phyloP scores from a whole-genome alignment of 2,797 vertebrate species.

The Paguma larvata region DNA sequence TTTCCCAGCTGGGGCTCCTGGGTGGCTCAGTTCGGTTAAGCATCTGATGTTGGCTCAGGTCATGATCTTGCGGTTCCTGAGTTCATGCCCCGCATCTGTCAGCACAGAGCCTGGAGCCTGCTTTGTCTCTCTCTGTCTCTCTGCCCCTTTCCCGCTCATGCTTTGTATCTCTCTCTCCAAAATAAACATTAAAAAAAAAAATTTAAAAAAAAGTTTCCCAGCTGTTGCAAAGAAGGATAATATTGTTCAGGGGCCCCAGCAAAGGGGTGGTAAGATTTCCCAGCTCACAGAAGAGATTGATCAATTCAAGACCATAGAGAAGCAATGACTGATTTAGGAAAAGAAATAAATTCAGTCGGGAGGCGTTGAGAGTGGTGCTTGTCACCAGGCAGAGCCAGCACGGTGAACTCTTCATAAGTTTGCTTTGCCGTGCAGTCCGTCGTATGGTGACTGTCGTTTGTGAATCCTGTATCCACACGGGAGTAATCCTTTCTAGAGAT shows the following conservation, averaged over 20 bases:
- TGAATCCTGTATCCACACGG: neutral
- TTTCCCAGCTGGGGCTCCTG: neutral
- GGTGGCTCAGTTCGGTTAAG: too few relatives aligned
- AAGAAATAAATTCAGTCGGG: neutral
- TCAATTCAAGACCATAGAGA: neutral
- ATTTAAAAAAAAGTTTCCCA: too few relatives aligned
- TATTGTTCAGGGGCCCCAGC: neutral
- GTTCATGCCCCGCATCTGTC: too few relatives aligned
- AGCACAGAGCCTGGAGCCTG: too few relatives aligned
- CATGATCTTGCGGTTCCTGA: too few relatives aligned
- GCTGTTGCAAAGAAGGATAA: neutral
- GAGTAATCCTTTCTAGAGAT: neutral
- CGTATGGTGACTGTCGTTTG: neutral
- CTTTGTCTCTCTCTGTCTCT: too few relatives aligned
- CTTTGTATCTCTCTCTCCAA: neutral
- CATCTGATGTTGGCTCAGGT: too few relatives aligned
- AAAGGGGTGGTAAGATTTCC: neutral
- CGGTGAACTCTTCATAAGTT: neutral
- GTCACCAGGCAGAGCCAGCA: slow-evolving; percentile 20
- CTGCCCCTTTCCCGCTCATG: too few relatives aligned
- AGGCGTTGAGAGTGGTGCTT: neutral
- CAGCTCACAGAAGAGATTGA: neutral
- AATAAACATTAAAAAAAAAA: too few relatives aligned
- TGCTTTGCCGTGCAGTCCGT: neutral
- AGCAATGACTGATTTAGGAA: neutral